Base-by-base conservation (phyloP, 2,888 invertebrate genomes). In the Eupithecia tripunctaria region DNA sequence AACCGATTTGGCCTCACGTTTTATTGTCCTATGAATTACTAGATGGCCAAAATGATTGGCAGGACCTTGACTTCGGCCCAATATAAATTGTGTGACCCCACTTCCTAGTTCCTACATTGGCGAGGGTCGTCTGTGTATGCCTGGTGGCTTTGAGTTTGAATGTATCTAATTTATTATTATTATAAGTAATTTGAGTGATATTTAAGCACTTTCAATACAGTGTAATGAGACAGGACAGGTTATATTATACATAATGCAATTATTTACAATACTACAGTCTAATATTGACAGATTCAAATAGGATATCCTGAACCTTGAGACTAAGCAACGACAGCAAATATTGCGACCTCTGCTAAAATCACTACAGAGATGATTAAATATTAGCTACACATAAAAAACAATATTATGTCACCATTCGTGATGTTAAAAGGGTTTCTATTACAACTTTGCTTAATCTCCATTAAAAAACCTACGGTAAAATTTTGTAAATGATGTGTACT, bases 91-190 rank as follows among this genome's bases (percentile, higher is more conserved):
- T 89, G 85, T 89, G 89, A 92, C 90, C 92, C 89, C 85, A 92
- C 92, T 94, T 94, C 93, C 93, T 91, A 92, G 92, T 94, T 94
- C 93, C 93, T 91, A 86, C 86, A 89, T 86, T 82, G 81, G 76
- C 85, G 88, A 91, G 89, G 90, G 89, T 90, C 92, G 86, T 89
- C 89, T 90, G 85, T 88, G 83, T 88, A 56, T 89, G 85, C 83
- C 82, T 25, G 12, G 56, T 56, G 56, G 56, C 56, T 56, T 56
- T 56, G 56, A 56, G 56, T 88, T 87, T 85, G 86, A 86, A 86
- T 86, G 82, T 84, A 84, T 83, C 80, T 82, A 83, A 86, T 86
- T 82, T 84, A 84, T 83, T n/a, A 79, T 83, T 82, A 77, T 78
- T 82, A 80, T 82, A 86, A 86, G 84, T 70, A 85, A 82, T 80